These are phyloP conservation scores for Nycteola revayana DNA, from an alignment of 2,888 invertebrate species.

Conservation along the genomic window DNA sequence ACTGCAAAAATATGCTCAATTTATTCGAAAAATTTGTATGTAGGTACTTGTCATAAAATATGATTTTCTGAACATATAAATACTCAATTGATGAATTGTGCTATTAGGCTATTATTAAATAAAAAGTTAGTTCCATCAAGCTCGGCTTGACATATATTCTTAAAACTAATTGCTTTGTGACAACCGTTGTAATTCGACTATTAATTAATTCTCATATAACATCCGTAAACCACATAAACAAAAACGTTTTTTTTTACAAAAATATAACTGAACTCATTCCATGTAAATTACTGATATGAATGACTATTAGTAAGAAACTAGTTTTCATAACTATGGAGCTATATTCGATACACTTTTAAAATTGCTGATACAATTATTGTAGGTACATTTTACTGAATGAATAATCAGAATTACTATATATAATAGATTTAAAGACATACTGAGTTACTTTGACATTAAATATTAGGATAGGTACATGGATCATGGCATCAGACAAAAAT, in stretches of 20 bases:
- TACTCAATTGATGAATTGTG: constrained; percentile 3
- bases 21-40: constrained; percentile 21
- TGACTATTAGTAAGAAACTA: too few relatives aligned
- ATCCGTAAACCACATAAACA: constrained; percentile 16
- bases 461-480: constrained; percentile 18
- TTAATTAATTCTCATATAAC: too few relatives aligned
- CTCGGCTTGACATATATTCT: constrained; percentile 47
- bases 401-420: too few relatives aligned
- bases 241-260: constrained; percentile 31
- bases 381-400: too few relatives aligned
- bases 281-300: too few relatives aligned
- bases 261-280: constrained; percentile 27
- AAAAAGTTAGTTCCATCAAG: constrained; percentile 26
- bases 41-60: constrained; percentile 21
- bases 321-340: too few relatives aligned
- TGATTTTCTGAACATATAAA: neutral
- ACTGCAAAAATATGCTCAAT: constrained; percentile 9
- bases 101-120: constrained; percentile 10
- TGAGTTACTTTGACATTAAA: too few relatives aligned
- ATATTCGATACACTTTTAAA: too few relatives aligned
- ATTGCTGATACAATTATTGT: constrained; percentile 34
- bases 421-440: too few relatives aligned
- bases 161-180: constrained; percentile 63
- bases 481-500: constrained; percentile 29
- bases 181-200: constrained; percentile 33